Percentiles rank a stretch among this genome's conserved stretches.
These are phyloP conservation scores for Pammene aurita DNA, from an alignment of 2,888 invertebrate genomes.

Conservation along the genomic window DNA sequence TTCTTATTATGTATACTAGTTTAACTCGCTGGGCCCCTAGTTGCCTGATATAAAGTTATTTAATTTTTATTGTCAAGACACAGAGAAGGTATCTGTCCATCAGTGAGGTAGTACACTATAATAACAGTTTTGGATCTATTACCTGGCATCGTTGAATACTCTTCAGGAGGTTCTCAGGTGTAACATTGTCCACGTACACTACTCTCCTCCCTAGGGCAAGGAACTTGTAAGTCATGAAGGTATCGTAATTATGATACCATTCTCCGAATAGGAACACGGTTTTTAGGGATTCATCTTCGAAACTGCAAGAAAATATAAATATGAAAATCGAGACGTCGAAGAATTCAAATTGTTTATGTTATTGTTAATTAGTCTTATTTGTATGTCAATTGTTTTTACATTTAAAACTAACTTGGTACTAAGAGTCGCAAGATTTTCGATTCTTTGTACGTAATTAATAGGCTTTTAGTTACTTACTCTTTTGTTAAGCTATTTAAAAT, in stretches of 20 bases:
- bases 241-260: conserved; percentile 71
- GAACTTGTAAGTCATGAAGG: conserved; percentile 67
- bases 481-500: conserved; percentile 63
- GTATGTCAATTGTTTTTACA: no score
- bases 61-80: no score
- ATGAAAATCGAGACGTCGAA: no score
- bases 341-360: no score
- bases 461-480: conserved; percentile 64
- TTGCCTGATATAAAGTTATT: no score
- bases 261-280: conserved; percentile 62
- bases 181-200: conserved; percentile 54
- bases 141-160: conserved; percentile 57
- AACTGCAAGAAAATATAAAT: conserved; percentile 52
- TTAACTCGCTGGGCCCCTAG: no score
- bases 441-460: neutral
- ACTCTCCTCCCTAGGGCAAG: conserved; percentile 62
- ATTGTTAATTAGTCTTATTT: no score
- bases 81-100: no score
- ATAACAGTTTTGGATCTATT: neutral
- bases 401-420: no score
- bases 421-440: no score
- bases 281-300: conserved; percentile 56
- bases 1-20: no score
- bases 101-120: no score
- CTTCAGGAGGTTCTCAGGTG: conserved; percentile 51